These are phyloP conservation scores for Gadopsis bispinosus DNA, from an alignment of 2,797 vertebrate genomes.

Conservation along the genomic window DNA sequence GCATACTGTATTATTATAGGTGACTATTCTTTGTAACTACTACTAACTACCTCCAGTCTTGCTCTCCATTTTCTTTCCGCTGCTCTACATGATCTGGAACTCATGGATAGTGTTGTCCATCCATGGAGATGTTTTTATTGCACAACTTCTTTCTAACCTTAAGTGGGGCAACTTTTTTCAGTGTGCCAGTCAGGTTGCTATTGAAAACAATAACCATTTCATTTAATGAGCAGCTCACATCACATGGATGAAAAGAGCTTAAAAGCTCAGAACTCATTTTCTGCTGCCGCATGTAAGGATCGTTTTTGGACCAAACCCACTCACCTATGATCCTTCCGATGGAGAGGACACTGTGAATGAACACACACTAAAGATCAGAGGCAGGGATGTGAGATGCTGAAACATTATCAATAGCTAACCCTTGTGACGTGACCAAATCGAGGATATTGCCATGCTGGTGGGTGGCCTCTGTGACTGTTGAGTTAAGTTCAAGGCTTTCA, in stretches of 20 bases:
- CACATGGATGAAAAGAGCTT: background rate
- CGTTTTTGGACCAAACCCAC: background rate
- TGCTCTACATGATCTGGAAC: no score
- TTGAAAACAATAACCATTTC: background rate
- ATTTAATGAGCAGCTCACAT: background rate
- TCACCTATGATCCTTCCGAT: background rate
- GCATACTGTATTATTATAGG: background rate
- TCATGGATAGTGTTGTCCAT: background rate
- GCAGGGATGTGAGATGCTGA: no score
- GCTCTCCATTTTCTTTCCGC: no score
- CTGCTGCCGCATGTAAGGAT: background rate
- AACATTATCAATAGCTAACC: no score
- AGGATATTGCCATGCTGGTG: no score
- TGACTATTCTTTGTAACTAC: background rate
- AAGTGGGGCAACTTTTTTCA: background rate
- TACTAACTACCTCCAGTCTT: background rate
- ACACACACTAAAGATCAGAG: background rate
- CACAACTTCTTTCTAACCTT: background rate
- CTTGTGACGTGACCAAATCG: no score
- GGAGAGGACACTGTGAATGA: background rate
- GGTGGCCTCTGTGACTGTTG: no score
- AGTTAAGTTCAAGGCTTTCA: no score
- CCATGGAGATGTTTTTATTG: background rate
- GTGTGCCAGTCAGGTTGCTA: background rate
- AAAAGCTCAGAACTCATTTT: background rate